Base-by-base conservation (phyloP, 1,140 invertebrate genomes). In the Campoletis sonorensis region DNA sequence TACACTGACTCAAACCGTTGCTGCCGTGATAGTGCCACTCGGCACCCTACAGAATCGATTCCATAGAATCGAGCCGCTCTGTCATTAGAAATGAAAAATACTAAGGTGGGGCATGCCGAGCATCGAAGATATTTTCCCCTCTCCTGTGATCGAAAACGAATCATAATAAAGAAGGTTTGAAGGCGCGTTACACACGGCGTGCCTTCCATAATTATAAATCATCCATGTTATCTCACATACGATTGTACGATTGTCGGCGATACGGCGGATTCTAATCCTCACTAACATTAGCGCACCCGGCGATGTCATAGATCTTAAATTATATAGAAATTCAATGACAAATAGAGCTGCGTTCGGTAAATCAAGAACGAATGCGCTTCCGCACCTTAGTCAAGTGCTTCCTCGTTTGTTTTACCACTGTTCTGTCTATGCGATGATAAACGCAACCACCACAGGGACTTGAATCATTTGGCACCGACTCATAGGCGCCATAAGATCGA, bases 31-130 rank as follows among this genome's bases (percentile, higher is more conserved):
- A 58, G 30, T 78, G 76, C 58, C 76, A 64, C 58, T 67, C 76
- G 33, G 30, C 58, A 61, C 76, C 61, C 58, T 58, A 64, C 49
- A 64, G 76, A 78, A 78, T 77, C 72, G 72, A 75, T 45, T 30
- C 45, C 72, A 75, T 75, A 54, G n/a, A 75, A 33, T 77, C 76
- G 76, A 78, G 76, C 76, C 76, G 76, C 76, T 78, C 76, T 78
- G 76, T 78, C 37, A 78, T 78, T 78, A 64, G 61, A 78, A 45
- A 78, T 23, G 73, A 77, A 78, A 78, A 78, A 78, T 13, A 18
- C 21, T 37, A 16, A 67, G 76, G 76, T 40, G 54, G 26, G 76
- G 33, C 54, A 5, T 21, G 37, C 54, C 21, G 30, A 16, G 58
- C n/a, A 27, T 78, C 58, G 23, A 26, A 45, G 37, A 78, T 64